phyloP scores from a whole-genome alignment of 2,797 vertebrate genomes.

The Lycodopsis pacificus region DNA sequence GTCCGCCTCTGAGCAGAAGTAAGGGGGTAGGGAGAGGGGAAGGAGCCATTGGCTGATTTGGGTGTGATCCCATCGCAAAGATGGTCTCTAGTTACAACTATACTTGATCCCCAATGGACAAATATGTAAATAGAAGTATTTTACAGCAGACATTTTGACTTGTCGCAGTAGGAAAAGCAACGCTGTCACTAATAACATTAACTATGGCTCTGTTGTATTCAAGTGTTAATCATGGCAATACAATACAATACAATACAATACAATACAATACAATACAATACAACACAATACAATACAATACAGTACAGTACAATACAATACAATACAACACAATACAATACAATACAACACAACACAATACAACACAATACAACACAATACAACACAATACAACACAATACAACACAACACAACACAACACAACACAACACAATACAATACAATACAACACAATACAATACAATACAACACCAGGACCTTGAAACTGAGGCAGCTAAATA shows the following conservation, averaged over 20 bases:
- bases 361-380: neutral
- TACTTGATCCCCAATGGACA: neutral
- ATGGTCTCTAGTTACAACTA: neutral
- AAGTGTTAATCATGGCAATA: neutral
- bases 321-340: too few species aligned
- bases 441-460: neutral
- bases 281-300: too few species aligned
- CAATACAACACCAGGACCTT: neutral
- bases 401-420: too few species aligned
- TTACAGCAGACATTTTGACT: neutral
- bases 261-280: too few species aligned
- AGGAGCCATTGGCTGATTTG: neutral
- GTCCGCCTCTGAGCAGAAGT: too few species aligned
- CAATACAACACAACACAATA: too few species aligned
- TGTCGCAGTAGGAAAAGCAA: neutral
- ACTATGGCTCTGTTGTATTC: neutral
- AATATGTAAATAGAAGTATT: neutral
- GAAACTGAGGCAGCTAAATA: neutral
- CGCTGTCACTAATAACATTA: neutral
- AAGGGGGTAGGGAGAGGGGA: too few species aligned
- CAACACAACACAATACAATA: too few species aligned
- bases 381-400: neutral
- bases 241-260: too few species aligned
- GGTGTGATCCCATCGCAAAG: too few species aligned
- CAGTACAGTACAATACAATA: neutral